A percentile compares a stretch with the other conserved stretches of the same genome.
These are phyloP conservation scores for Dynastes grantii DNA, from an alignment of 2,888 invertebrate genomes.

Conservation along the genomic window DNA sequence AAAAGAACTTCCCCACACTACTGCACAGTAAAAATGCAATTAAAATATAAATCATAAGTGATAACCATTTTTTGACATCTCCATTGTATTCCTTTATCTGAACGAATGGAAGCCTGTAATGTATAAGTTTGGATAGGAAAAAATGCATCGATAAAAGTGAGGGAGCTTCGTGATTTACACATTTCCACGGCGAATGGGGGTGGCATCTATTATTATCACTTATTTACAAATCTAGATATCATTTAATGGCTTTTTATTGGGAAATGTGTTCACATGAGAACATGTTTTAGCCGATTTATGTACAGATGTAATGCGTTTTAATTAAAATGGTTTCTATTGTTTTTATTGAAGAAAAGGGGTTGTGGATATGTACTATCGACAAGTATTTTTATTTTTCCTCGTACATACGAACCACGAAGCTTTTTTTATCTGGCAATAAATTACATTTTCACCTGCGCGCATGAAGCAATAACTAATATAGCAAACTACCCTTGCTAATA, in stretches of 20 bases:
- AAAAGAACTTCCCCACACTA: background rate
- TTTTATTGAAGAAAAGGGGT: constrained; percentile 25
- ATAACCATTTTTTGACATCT: constrained; percentile 16
- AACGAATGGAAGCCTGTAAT: constrained; percentile 1
- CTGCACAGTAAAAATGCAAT: background rate
- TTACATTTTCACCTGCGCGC: constrained; percentile 32
- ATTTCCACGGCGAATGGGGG: background rate
- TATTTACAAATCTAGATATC: constrained; percentile 55
- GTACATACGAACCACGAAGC: background rate
- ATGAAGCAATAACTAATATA: constrained; percentile 12
- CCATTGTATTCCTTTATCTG: background rate
- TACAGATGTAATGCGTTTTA: constrained; percentile 1
- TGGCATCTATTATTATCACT: constrained; percentile 54
- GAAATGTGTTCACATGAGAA: background rate
- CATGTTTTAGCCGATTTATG: background rate
- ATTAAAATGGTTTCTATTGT: constrained; percentile 31
- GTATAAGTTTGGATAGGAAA: constrained; percentile 1
- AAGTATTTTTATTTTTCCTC: background rate
- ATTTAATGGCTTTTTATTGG: constrained; percentile 54
- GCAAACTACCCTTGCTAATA: constrained; percentile 22
- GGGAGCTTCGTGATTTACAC: constrained; percentile 21
- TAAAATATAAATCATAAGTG: constrained; percentile 16
- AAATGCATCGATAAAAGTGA: background rate
- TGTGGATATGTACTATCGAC: constrained; percentile 20
- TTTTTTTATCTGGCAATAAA: constrained; percentile 23